Base-by-base conservation (phyloP, 2,113 vertebrate genomes). In the Centropus unirufus region DNA sequence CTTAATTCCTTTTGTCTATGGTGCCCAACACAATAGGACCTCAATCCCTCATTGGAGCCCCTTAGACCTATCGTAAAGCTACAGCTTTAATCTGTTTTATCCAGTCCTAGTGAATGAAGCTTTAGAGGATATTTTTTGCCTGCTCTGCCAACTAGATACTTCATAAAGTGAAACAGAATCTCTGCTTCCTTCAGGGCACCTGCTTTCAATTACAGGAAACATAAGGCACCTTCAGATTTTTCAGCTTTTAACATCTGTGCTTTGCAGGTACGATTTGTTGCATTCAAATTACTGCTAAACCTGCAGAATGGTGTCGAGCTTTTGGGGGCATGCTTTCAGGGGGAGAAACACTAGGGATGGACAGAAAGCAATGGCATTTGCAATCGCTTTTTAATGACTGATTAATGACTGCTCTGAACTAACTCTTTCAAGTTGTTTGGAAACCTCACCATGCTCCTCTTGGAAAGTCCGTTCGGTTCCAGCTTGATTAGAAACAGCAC, bases 161-260 rank as follows among this genome's bases (percentile, higher is more conserved):
- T 96, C 93, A 91, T 90, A 96, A 95, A 96, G 77, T 74, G 66
- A 95, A 96, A 93, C 26, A 89, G 90, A 94, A 87, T 93, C 93
- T 92, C 87, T 82, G 58, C 87, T 96, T 95, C 96, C 96, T 96
- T 94, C 94, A 94, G 96, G 94, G 95, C 93, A 95, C 90, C 96
- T 92, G 84, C 93, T 95, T 94, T 93, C 92, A 96, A 92, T 96
- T 94, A 95, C 96, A 91, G 87, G 63, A 96, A 95, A 96, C 92
- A 95, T 93, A 96, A 73, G 91, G 92, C 93, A 95, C 86, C 91
- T 94, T 95, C 90, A 77, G 93, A 96, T 91, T 93, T 95, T 88
- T 94, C 93, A 93, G 94, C 87, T 97, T 94, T 96, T 89, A 95
- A 94, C 96, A 96, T 92, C 92, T 95, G 86, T 89, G 92, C 89